These are phyloP conservation scores for Eupelmus urozonus DNA, from an alignment of 2,888 invertebrate species.

Conservation along the genomic window DNA sequence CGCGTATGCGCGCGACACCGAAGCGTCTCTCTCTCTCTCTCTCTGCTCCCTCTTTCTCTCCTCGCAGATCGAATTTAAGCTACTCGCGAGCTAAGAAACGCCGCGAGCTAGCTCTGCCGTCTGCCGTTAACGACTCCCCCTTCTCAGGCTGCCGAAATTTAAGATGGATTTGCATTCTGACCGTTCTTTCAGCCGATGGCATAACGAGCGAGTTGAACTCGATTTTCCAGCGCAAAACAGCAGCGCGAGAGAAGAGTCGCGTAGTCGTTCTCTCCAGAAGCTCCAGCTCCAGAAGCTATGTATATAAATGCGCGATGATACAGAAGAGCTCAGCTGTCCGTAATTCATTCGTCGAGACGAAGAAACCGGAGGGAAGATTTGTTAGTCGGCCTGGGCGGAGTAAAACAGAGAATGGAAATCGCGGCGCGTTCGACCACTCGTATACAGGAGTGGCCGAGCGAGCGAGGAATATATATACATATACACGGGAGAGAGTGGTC, in stretches of 20 bases:
- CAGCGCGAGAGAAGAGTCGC: too few species aligned
- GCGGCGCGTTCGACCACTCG: conserved; percentile 36
- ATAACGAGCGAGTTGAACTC: neutral
- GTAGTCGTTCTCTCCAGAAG: too few species aligned
- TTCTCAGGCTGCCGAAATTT: too few species aligned
- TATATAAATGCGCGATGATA: neutral
- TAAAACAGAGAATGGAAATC: conserved; percentile 52
- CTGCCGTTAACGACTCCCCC: conserved; percentile 73
- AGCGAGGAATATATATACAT: too few species aligned
- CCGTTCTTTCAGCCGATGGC: conserved; percentile 61
- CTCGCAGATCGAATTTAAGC: conserved; percentile 25
- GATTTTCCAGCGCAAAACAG: conserved; percentile 23
- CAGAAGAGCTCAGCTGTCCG: conserved; percentile 54
- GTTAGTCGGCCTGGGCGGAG: neutral
- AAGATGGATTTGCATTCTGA: conserved; percentile 74
- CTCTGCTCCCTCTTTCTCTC: neutral
- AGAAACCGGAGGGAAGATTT: too few species aligned
- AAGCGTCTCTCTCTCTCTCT: neutral
- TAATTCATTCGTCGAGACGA: conserved; percentile 68
- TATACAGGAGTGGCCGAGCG: too few species aligned
- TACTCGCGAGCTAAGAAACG: conserved; percentile 23
- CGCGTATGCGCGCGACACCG: neutral
- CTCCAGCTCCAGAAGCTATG: too few species aligned
- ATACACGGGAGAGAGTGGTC: conserved; percentile 51
- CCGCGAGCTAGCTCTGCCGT: conserved; percentile 55